Evolutionary conservation across 2,888 invertebrate genomes (phyloP), one percentile per base, ranked within the genome.

Genomic region (Epiblema foenella): DNA sequence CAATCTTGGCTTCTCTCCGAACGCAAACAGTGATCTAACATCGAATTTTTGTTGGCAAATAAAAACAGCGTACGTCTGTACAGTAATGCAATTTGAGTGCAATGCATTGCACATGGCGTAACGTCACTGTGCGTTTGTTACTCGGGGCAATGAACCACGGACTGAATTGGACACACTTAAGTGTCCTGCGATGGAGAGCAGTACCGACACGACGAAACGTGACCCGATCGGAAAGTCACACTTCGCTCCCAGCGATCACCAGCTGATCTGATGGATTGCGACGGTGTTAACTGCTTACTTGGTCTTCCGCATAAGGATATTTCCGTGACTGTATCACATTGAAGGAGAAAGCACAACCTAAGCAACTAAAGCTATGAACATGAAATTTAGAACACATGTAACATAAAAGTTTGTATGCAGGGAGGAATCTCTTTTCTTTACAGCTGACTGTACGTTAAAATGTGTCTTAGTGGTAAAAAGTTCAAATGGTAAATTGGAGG

Each of bases 111-210:
- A 85, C 86, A 88, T 84, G 82, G 80, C 77, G 83, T 90, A 90
- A 90, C 89, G 90, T 91, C 89, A 89, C 85, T 80, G 85, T 82
- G 81, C 85, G 84, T 88, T 87, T 87, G 88, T 88, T 83, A 86
- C 79, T 75, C 83, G 79, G 90, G 90, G 85, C 92, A 89, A 86
- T 90, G 92, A 91, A 89, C 92, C 89, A 83, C 76, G 81, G 83
- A 80, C 85, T 87, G 89, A 91, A 91, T 92, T 91, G 91, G 89
- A 88, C 87, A 84, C 85, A 67, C 67, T 71, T 65, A 89, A 89
- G 88, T 89, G 89, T 91, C 89, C 89, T 88, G 89, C 87, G 84
- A 85, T 84, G 83, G 75, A 74, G 74, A 72, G 70, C 77, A 76
- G 78, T 80, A 80, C 84, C 81, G 82, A 83, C 85, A 84, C 81